Evolutionary conservation across 2,113 vertebrate species (phyloP), one percentile per base, ranked within the genome.

Genomic region (Meriones unguiculatus): DNA sequence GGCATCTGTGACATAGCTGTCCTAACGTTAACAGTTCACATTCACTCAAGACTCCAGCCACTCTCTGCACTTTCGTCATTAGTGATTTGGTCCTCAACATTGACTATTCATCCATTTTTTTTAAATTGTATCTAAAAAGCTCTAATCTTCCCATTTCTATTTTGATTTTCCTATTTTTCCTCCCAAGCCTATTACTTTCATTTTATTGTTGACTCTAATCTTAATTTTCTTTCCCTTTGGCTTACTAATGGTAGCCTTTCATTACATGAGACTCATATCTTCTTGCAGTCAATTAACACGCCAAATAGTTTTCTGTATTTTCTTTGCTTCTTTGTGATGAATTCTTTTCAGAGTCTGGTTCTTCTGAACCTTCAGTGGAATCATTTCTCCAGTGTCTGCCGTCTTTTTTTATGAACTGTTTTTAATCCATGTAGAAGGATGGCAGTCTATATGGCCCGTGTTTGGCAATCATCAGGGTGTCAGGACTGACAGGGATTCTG

Each of bases 151-250:
- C 50, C 6, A 35, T 72, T 90, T 5, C 12, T 87, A 82, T 92
- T 73, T 93, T 96, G 35, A 80, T 76, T 87, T 95, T 92, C 25
- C 32, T 65, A 25, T 82, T n/a, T 70, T 38, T 28, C 7, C 32
- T 89, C 57, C 38, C 54, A 59, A 52, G 22, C 28, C 15, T 17
- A 62, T 17, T 78, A 30, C 81, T 82, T 30, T 91, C 52, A 86
- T 41, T 86, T 96, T 46, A 77, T 89, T 52, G 95, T 25, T 87
- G 30, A 46, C 75, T 77, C 35, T 6, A 14, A 62, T 94, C n/a
- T 87, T 80, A 85, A 89, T 95, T 91, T 94, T 3, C 80, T 88
- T 93, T 78, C 46, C 35, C 0, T 72, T 76, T 91, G 46, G 41
- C 82, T 87, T 82, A 17, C 15, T 75, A 46, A 54, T 46, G 69